Evolutionary conservation across 2,888 invertebrate species (phyloP).

Genomic region (Limenitis camilla): DNA sequence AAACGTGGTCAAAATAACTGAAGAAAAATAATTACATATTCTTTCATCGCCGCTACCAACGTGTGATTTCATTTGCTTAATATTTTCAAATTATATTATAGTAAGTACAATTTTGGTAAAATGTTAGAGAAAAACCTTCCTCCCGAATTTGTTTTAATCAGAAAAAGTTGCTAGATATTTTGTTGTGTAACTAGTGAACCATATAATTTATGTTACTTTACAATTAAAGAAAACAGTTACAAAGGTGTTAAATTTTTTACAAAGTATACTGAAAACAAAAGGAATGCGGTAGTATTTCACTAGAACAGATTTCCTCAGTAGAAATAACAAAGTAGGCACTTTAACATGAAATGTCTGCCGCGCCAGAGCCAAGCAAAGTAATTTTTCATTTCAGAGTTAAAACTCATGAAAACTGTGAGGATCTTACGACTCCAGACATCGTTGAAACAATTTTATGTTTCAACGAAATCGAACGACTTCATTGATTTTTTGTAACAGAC

Average conservation of each 20-base stretch:
- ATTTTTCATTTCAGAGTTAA: constrained; percentile 21
- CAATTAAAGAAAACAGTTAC: background rate
- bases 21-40: background rate
- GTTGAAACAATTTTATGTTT: background rate
- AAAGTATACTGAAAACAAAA: constrained; percentile 13
- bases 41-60: no score
- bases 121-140: no score
- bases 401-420: constrained; percentile 16
- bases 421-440: background rate
- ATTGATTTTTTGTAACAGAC: no score
- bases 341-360: constrained; percentile 23
- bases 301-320: constrained; percentile 26
- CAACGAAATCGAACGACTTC: no score
- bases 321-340: constrained; percentile 28
- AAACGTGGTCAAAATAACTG: no score
- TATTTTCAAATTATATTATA: no score
- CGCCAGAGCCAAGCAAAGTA: constrained; percentile 20
- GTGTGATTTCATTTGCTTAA: no score
- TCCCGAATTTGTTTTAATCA: no score
- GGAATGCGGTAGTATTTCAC: constrained; percentile 18
- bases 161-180: no score
- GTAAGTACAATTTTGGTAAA: no score
- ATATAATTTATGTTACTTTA: background rate
- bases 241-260: constrained; percentile 1
- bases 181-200: background rate